phyloP scores from a whole-genome alignment of 1,140 invertebrate genomes.

The Eufriesea mexicana region DNA sequence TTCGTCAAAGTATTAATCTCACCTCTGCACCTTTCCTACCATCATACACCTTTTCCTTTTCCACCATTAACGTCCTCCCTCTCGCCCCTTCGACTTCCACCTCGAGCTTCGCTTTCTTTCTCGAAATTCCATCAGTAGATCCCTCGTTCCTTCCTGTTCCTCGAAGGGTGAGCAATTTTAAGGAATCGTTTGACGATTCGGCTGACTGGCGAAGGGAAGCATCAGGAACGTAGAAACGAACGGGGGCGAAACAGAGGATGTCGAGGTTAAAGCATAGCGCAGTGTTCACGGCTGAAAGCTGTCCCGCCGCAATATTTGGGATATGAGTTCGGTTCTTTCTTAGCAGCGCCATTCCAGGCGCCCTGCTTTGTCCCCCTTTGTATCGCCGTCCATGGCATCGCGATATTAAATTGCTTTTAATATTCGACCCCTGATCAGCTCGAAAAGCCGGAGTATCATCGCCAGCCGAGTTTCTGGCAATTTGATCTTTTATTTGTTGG shows the following conservation, averaged over 20 bases:
- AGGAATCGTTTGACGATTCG: slow-evolving; percentile 18
- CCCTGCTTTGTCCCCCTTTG: background rate
- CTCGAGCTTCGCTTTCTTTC: background rate
- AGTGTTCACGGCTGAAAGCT: background rate
- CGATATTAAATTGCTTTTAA: slow-evolving; percentile 53
- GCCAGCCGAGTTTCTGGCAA: slow-evolving; percentile 33
- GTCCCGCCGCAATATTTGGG: slow-evolving; percentile 17
- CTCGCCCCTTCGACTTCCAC: background rate
- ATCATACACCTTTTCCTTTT: background rate
- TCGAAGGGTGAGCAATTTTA: background rate
- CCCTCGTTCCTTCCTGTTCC: background rate
- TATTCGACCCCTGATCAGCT: background rate
- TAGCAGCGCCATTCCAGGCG: background rate
- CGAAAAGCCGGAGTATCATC: background rate
- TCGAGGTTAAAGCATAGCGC: background rate
- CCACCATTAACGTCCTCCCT: background rate
- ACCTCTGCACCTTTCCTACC: background rate
- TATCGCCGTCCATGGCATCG: background rate
- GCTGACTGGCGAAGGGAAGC: background rate
- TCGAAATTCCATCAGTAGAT: slow-evolving; percentile 1
- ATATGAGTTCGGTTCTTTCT: slow-evolving; percentile 23
- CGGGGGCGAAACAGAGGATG: background rate
- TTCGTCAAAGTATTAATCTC: background rate
- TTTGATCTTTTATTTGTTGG: slow-evolving; percentile 17
- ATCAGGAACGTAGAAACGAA: background rate